These are phyloP conservation scores for Leptodirus hochenwartii DNA, from an alignment of 2,888 invertebrate species.

Conservation along the genomic window DNA sequence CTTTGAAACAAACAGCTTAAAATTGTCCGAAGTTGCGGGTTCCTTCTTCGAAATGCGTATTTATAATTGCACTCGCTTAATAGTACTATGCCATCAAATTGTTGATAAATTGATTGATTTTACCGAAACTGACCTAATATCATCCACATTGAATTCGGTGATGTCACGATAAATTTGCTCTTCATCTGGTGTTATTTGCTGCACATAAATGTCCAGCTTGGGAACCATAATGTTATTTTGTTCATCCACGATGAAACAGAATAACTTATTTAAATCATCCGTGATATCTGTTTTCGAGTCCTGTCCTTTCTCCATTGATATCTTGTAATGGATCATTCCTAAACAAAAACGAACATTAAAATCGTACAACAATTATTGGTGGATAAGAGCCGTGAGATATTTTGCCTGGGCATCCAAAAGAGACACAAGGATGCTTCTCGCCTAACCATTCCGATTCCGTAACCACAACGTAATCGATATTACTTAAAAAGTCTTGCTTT, in stretches of 20 bases:
- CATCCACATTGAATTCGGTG: slow-evolving; percentile 22
- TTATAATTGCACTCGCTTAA: too few relatives aligned
- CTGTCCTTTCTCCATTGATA: slow-evolving; percentile 17
- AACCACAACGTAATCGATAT: slow-evolving; percentile 24
- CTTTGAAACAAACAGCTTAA: too few relatives aligned
- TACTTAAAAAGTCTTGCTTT: slow-evolving; percentile 22
- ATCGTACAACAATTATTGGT: slow-evolving; percentile 1
- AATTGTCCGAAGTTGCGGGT: too few relatives aligned
- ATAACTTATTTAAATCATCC: slow-evolving; percentile 24
- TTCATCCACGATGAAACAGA: slow-evolving; percentile 19
- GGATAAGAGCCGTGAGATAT: slow-evolving; percentile 5
- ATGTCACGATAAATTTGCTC: slow-evolving; percentile 26
- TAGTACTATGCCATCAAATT: too few relatives aligned
- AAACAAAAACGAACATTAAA: slow-evolving; percentile 4
- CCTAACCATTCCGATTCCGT: slow-evolving; percentile 29
- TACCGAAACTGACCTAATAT: slow-evolving; percentile 21
- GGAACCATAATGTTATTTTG: slow-evolving; percentile 23
- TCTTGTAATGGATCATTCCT: slow-evolving; percentile 20
- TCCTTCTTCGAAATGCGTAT: too few relatives aligned
- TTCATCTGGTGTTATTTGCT: slow-evolving; percentile 29
- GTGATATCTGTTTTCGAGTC: slow-evolving; percentile 21
- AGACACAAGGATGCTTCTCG: slow-evolving; percentile 26
- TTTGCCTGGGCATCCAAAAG: slow-evolving; percentile 27
- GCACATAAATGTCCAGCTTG: slow-evolving; percentile 24
- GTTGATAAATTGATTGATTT: too few relatives aligned